phyloP scores from a whole-genome alignment of 2,113 vertebrate genomes.

The Condylura cristata region DNA sequence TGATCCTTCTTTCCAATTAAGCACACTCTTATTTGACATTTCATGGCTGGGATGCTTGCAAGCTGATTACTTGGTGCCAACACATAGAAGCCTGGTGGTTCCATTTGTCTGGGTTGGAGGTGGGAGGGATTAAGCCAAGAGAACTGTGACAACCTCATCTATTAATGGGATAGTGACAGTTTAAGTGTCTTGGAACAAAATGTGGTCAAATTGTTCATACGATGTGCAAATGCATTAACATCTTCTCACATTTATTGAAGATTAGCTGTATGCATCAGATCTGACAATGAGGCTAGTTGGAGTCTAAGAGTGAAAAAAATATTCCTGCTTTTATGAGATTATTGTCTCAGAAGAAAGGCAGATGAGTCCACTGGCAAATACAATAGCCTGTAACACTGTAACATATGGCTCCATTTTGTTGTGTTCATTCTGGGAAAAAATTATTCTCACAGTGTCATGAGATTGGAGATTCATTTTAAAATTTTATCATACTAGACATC shows the following conservation, averaged over 20 bases:
- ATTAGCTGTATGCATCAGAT: too few relatives aligned
- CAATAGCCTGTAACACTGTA: too few relatives aligned
- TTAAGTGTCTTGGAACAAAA: neutral
- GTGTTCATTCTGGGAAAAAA: neutral
- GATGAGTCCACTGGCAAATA: neutral
- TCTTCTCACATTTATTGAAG: neutral
- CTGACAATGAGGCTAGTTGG: neutral
- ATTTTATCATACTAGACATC: neutral
- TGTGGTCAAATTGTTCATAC: neutral
- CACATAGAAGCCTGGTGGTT: neutral
- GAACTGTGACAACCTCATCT: neutral
- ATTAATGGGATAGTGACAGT: too few relatives aligned
- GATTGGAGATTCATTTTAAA: neutral
- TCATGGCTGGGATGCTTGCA: neutral
- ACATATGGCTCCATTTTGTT: neutral
- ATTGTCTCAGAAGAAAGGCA: neutral
- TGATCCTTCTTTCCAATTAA: neutral
- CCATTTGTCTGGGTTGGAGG: neutral
- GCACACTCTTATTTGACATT: neutral
- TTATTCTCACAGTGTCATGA: neutral
- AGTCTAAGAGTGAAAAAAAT: neutral
- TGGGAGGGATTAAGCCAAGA: neutral
- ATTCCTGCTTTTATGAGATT: neutral
- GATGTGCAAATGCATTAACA: neutral
- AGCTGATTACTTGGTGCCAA: neutral